Conservation (phyloP, 1,140 invertebrate genomes). For the Drosophila simulans region DNA sequence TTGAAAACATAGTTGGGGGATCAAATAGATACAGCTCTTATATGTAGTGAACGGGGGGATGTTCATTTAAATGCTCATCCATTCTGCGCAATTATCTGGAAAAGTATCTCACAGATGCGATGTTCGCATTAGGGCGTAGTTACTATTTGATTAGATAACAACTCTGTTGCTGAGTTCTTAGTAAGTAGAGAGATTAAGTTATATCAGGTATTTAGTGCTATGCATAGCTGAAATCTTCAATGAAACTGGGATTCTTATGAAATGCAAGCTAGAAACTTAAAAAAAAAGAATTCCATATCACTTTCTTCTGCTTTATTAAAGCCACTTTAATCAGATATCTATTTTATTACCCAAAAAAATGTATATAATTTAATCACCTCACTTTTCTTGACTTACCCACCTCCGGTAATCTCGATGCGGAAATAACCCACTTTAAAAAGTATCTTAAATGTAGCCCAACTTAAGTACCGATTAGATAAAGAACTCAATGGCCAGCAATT, state of each 20-base stretch:
- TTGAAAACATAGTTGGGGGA: conserved; percentile 1
- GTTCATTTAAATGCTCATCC: conserved; percentile 1
- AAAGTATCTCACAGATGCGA: neutral
- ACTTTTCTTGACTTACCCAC: neutral
- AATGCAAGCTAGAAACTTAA: neutral
- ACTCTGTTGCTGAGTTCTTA: conserved; percentile 4
- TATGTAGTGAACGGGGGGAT: no score
- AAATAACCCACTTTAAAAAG: conserved; percentile 11
- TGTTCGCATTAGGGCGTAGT: conserved; percentile 8
- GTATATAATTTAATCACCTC: no score
- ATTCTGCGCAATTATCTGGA: conserved; percentile 24
- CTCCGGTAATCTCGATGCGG: neutral
- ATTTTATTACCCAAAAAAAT: neutral
- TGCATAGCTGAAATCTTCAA: neutral
- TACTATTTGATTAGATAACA: conserved; percentile 42
- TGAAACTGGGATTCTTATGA: neutral
- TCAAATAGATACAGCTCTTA: neutral
- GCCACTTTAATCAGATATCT: neutral
- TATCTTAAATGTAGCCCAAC: neutral
- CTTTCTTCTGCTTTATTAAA: neutral
- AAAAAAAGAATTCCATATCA: neutral
- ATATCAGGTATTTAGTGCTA: neutral
- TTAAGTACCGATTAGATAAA: conserved; percentile 26
- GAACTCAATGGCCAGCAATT: conserved; percentile 17
- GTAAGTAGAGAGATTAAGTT: neutral